Percentiles rank a stretch among this genome's conserved stretches.
Evolutionary conservation across 2,888 invertebrate species (phyloP).

Genomic region (Habroteleia sp.): DNA sequence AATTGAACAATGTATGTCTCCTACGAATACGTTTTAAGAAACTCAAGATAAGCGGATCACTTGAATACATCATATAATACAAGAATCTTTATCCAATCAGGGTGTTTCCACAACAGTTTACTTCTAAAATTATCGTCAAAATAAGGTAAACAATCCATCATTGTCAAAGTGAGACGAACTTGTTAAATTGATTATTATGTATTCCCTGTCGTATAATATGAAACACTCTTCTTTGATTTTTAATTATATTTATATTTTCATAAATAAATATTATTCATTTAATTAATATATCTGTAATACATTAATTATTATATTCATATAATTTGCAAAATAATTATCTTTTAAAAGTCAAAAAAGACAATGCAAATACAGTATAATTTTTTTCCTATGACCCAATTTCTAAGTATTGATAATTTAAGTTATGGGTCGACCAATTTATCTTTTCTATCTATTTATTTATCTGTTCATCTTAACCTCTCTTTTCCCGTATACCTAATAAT

Average conservation of each 20-base stretch:
- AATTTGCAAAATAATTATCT: too few relatives aligned
- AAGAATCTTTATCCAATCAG: constrained; percentile 32
- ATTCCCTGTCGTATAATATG: too few relatives aligned
- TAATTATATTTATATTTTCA: too few relatives aligned
- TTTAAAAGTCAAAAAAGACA: too few relatives aligned
- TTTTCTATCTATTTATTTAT: constrained; percentile 41
- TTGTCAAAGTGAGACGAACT: constrained; percentile 14
- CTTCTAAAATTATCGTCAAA: constrained; percentile 28
- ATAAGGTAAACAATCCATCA: constrained; percentile 21
- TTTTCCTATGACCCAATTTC: background rate
- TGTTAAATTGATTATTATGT: background rate
- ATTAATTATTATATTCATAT: too few relatives aligned
- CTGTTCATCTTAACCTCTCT: constrained; percentile 29
- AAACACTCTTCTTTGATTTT: too few relatives aligned
- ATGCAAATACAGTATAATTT: too few relatives aligned
- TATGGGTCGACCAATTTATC: background rate
- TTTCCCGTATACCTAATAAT: constrained; percentile 20
- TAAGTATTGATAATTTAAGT: background rate
- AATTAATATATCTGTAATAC: too few relatives aligned
- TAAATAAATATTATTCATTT: too few relatives aligned
- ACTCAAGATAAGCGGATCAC: constrained; percentile 46
- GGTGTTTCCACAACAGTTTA: constrained; percentile 40
- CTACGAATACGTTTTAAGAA: constrained; percentile 40
- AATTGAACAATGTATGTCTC: constrained; percentile 49
- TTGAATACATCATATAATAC: constrained; percentile 46